Evolutionary conservation across 2,888 invertebrate species (phyloP).

Genomic region (Ornithoptera alexandrae): DNA sequence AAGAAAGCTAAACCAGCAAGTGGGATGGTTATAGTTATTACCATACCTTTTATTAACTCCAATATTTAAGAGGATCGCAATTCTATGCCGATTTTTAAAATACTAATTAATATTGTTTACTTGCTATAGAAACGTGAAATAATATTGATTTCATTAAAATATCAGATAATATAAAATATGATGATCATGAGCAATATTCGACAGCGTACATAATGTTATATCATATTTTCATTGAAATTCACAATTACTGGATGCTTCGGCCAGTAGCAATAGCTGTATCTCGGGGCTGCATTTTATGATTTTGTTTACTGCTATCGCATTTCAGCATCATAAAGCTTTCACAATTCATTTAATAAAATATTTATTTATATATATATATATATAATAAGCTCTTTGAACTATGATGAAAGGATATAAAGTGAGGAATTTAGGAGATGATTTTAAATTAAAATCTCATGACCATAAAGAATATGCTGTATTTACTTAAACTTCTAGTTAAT

Average conservation of each 20-base stretch:
- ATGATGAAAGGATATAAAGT: constrained; percentile 13
- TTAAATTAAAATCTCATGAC: background rate
- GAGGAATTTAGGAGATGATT: background rate
- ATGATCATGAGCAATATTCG: no score
- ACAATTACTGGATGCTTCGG: background rate
- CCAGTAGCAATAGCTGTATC: constrained; percentile 10
- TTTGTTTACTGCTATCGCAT: constrained; percentile 11
- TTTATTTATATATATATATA: background rate
- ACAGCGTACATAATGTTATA: background rate
- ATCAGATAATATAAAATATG: no score
- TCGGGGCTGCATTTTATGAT: constrained; percentile 7
- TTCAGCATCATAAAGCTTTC: constrained; percentile 18
- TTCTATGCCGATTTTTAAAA: no score
- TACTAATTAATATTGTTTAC: no score
- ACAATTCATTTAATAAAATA: constrained; percentile 16
- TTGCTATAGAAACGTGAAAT: no score
- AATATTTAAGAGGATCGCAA: no score
- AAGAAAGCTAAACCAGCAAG: no score
- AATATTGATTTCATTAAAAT: no score
- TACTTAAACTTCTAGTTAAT: no score
- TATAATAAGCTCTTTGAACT: constrained; percentile 5
- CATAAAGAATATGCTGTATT: no score
- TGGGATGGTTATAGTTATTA: no score
- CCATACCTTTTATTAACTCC: no score
- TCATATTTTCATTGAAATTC: background rate